Conservation (phyloP, 2,797 vertebrate species). For the Chaetophractus vellerosus region DNA sequence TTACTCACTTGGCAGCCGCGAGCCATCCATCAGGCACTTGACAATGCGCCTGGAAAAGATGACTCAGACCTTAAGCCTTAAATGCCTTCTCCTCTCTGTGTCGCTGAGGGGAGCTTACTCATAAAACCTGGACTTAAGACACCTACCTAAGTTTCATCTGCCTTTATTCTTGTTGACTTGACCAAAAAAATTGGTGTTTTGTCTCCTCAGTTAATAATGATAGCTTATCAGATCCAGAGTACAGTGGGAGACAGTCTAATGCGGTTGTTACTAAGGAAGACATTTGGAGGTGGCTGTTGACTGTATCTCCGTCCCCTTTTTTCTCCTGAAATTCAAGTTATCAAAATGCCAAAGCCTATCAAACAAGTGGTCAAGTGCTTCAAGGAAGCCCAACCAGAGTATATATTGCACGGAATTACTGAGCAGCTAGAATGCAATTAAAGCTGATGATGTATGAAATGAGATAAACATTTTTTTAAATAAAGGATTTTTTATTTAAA, state of each 20-base stretch:
- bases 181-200: not conserved
- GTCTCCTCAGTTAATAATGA: not conserved
- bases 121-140: conserved; percentile 15
- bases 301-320: not conserved
- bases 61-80: conserved; percentile 87
- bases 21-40: conserved; percentile 85
- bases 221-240: not conserved
- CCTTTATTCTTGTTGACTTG: conserved; percentile 40
- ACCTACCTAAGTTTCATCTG: conserved; percentile 11
- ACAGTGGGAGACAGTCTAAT: accelerated
- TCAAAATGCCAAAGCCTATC: not conserved
- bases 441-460: not conserved
- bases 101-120: conserved; percentile 37
- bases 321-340: not conserved
- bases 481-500: not conserved
- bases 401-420: not conserved
- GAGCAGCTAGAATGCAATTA: not conserved
- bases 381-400: not conserved
- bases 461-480: not conserved
- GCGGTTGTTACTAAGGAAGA: not conserved
- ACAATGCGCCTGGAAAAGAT: conserved; percentile 89
- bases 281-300: not conserved
- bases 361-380: not conserved
- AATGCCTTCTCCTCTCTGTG: conserved; percentile 74
- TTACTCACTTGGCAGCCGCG: conserved; percentile 86